Evolutionary conservation across 2,888 invertebrate genomes (phyloP), one percentile per base, ranked within the genome.

Genomic region (Macrophya alboannulata): DNA sequence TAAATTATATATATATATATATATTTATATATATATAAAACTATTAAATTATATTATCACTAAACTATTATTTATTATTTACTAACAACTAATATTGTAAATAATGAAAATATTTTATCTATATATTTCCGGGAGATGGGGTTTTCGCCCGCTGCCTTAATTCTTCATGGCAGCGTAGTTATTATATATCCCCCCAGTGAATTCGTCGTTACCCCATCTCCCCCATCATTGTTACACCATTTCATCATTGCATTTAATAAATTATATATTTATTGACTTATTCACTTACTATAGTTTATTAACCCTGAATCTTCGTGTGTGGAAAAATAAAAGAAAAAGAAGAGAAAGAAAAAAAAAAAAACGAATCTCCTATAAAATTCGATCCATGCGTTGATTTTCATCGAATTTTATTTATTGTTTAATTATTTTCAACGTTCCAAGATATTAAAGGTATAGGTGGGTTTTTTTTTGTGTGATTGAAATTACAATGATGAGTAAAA

Each of bases 221-320:
- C 91, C 68, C 83, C 68, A 83, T 83, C 90, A 93, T 93, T 93
- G 93, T 93, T 93, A 93, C 93, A 93, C 92, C 93, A 93, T 93
- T 93, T 93, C 93, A 92, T 93, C 93, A 93, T 93, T 93, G 93
- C 93, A 93, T 93, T 93, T 93, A 93, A 93, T 93, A 93, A 93
- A 93, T 93, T 93, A 93, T 93, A 93, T 93, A 93, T 93, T 93
- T 93, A 93, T 93, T 93, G 93, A 93, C 89, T 90, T 88, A 90
- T 88, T 90, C 88, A 86, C 82, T 74, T 87, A 87, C 86, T 85
- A 84, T 87, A 17, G 25, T 45, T 84, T 12, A 21, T 76, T 74
- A 31, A 21, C 51, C 12, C 15, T 17, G 17, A 31, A 31, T 31
- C 31, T 31, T 31, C 3, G 3, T 31, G 31, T 31, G 31, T n/a